Evolutionary conservation across 2,797 vertebrate genomes (phyloP), one percentile per base, ranked within the genome.

Genomic region (Ataeniobius toweri): DNA sequence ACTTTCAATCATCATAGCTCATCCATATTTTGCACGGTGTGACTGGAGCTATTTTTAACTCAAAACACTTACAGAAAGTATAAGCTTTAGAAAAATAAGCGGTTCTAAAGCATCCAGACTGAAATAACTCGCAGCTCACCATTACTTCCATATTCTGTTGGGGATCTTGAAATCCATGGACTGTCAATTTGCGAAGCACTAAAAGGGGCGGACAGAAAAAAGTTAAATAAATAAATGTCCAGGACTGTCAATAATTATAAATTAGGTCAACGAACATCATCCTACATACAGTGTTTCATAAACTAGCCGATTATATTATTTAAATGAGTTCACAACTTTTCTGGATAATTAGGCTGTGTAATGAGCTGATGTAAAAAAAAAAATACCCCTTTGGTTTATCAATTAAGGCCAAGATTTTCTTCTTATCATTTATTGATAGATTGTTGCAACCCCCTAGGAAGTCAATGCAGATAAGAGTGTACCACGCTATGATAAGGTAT

Each of bases 141-240:
- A 99, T 98, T 76, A 97, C 96, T 83, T 99, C 98, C 93, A 95
- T 90, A 85, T 96, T 98, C 89, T 96, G 96, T 36, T 97, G 97
- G 71, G 98, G 98, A 83, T 99, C 97, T 86, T 96, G 93, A 94
- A 99, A 99, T 74, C 98, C 98, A 82, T 99, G 96, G 61, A 99
- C 97, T 0, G 98, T 99, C 89, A 99, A 94, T 80, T 99, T 99
- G 75, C 97, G 96, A 85, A 99, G 96, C 74, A 99, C 98, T 99
- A 48, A 55, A 24, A 71, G 41, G 16, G 67, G 31, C 6, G 9
- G 39, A 65, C 18, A 78, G 71, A 71, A 71, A 73, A 74, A 76
- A 28, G 16, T 14, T 14, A n/a, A 18, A 22, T 22, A 20, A 44
- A 75, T 71, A 2, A 65, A 22, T 46, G 51, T 53, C 39, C 63